Evolutionary conservation across 2,797 vertebrate species (phyloP), one percentile per base, ranked within the genome.

Genomic region (Helostoma temminkii): DNA sequence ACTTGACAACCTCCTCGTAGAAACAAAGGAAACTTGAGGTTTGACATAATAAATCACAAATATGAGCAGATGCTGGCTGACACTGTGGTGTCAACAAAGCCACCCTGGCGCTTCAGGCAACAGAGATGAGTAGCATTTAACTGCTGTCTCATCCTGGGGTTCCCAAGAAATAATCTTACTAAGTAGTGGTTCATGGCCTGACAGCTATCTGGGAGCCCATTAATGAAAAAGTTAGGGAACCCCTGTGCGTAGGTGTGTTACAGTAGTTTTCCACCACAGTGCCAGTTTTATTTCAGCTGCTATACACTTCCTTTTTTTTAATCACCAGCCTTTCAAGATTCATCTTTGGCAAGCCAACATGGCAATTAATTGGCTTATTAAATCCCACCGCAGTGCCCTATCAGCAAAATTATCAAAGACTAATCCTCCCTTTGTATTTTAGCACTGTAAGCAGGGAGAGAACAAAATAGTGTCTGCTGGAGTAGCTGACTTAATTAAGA

Each of bases 361-460:
- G 67, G 71, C 83, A 87, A 86, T 91, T 93, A 92, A 93, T 89
- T 89, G 89, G 78, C 82, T 90, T 91, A 91, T 93, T 92, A 94
- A 93, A 89, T 88, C 84, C 84, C 74, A 53, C 70, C 1, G 81
- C 80, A 91, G 73, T 87, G 86, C 85, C 77, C 88, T 83, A 92
- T 92, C 89, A 91, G 91, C 88, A 90, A 84, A 92, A 87, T 83
- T 78, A 93, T 93, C 89, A 89, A 85, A 91, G 85, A 76, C 80
- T 89, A 88, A 92, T 90, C 88, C 85, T 74, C 47, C 75, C 80
- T 88, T 89, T 92, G 88, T 89, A 76, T 65, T 34, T 59, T 53
- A 42, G 63, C 66, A 62, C 63, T 74, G 79, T 70, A 34, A 30
- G 66, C 66, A 53, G 55, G 22, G 52, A 45, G 63, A 74, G 54